phyloP scores from a whole-genome alignment of 2,113 vertebrate species.

The Ceyx melanurus region DNA sequence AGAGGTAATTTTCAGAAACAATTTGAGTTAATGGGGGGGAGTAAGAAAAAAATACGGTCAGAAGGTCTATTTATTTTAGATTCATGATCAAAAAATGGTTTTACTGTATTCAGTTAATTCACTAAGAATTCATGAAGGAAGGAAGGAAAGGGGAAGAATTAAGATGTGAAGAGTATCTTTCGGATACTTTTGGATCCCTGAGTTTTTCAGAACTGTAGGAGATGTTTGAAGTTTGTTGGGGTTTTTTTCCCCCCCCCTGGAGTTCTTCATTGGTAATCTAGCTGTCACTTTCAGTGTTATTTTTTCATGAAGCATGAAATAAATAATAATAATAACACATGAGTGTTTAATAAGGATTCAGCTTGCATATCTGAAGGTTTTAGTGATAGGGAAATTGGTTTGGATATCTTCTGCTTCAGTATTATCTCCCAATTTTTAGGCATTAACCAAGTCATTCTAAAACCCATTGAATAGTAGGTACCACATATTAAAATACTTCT shows the following conservation, averaged over 20 bases:
- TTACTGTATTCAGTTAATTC: neutral
- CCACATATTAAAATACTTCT: neutral
- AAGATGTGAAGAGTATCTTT: neutral
- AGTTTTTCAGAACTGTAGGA: neutral
- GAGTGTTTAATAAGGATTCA: neutral
- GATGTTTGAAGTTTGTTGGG: neutral
- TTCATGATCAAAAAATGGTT: neutral
- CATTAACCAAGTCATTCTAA: neutral
- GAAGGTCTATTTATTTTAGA: neutral
- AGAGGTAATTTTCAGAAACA: neutral
- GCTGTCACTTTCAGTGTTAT: neutral
- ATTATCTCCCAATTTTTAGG: neutral
- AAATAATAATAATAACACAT: too few relatives aligned
- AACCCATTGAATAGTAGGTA: neutral
- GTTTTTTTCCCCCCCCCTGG: accelerated
- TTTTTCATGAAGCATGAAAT: neutral
- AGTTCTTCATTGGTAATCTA: neutral
- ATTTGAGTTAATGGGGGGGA: neutral
- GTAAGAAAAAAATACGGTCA: neutral
- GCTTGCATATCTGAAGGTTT: neutral
- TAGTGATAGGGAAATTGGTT: neutral
- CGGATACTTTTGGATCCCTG: neutral
- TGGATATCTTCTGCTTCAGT: neutral
- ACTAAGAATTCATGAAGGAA: neutral
- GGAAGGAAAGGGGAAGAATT: neutral